Base-by-base conservation (phyloP, 1,140 invertebrate species). In the Aporrectodea caliginosa region DNA sequence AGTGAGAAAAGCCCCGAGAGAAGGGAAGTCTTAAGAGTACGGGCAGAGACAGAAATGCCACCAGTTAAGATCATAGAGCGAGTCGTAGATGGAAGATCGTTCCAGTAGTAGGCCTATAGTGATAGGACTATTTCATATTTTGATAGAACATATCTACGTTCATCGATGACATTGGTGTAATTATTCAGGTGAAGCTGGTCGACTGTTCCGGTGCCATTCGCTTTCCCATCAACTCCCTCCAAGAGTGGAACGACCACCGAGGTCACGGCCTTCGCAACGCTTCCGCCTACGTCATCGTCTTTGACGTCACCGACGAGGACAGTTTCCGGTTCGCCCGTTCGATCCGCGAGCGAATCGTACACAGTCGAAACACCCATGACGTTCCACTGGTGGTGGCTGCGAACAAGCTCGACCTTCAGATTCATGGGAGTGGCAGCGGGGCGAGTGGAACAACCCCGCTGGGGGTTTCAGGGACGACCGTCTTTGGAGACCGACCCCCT, bases 331-430 rank as follows among this genome's bases (percentile, higher is more conserved):
- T 94, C 86, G 92, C 95, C 85, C 92, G 94, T 87, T 93, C 92
- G 58, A 90, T 98, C 75, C 91, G 94, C 84, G 95, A 97, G 84
- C 95, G 97, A 90, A 95, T 98, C 93, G 93, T 79, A 95, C 96
- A 85, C 94, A 93, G 79, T 89, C 94, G 43, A 22, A 22, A 6
- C 43, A 22, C 22, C 22, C 6, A 6, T 22, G 6, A 6, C 6
- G 43, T 58, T 22, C 6, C 43, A 6, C 6, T 58, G 6, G 43
- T 58, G 6, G 43, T 58, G 6, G 43, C 22, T 22, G 43, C 43
- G 6, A 58, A 58, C 43, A 58, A 58, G 43, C 6, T 58, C 43
- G 43, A 58, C 43, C 43, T 58, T 22, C 43, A 58, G 43, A 58
- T 58, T 22, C 6, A 6, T 22, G 43, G 43, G 43, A 22, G 43